Evolutionary conservation across 2,113 vertebrate species (phyloP).

Genomic region (Lathamus discolor): DNA sequence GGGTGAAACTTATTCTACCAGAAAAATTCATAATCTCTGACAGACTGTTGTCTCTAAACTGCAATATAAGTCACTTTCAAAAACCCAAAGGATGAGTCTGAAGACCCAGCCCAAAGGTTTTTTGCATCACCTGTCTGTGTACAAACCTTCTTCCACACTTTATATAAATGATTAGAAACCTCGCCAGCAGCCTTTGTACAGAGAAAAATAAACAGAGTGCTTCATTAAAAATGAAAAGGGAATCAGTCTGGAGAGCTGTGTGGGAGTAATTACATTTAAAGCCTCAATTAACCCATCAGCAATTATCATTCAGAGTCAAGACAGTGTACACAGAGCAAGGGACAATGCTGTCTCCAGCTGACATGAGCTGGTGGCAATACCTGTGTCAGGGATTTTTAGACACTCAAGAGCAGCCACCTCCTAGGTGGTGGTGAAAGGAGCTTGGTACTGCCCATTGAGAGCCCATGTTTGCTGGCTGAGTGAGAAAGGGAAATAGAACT

Average conservation of each 20-base stretch:
- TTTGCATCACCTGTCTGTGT: slow-evolving; percentile 58
- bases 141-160: slow-evolving; percentile 99
- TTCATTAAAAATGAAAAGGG: slow-evolving; percentile 75
- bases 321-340: not conserved
- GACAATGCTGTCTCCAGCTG: not conserved
- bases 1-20: not conserved
- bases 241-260: not conserved
- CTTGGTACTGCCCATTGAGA: rapidly evolving
- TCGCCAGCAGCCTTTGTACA: slow-evolving; percentile 85
- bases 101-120: slow-evolving; percentile 42
- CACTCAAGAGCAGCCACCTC: not conserved
- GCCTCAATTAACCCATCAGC: slow-evolving; percentile 3
- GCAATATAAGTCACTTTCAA: slow-evolving; percentile 28
- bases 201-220: slow-evolving; percentile 74
- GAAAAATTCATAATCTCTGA: not conserved
- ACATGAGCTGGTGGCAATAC: not conserved
- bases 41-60: slow-evolving; percentile 65
- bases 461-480: not conserved
- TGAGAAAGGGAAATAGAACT: not conserved
- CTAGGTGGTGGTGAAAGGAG: rapidly evolving
- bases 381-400: not conserved
- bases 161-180: slow-evolving; percentile 84
- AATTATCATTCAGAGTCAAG: not conserved
- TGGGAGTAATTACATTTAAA: slow-evolving; percentile 32
- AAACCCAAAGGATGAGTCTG: slow-evolving; percentile 52